phyloP scores from a whole-genome alignment of 2,797 vertebrate genomes.

The Parotocinclus haroldoi region DNA sequence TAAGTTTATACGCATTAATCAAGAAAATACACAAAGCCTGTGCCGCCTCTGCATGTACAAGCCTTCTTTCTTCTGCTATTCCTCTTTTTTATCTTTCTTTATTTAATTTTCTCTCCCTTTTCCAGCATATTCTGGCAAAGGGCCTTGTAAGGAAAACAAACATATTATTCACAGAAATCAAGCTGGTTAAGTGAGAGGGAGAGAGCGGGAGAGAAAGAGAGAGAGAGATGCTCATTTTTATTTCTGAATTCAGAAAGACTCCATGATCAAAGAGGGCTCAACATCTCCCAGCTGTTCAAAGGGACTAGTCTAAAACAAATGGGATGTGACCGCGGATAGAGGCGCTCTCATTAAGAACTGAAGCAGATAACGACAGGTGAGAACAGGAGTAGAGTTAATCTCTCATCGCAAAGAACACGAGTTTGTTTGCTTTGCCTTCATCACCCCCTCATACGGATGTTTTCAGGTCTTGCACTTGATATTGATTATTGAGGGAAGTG shows the following conservation, averaged over 20 bases:
- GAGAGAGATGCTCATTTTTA: conserved; percentile 62
- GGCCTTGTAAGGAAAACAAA: conserved; percentile 68
- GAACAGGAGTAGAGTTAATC: conserved; percentile 69
- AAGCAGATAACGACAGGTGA: conserved; percentile 89
- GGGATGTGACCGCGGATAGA: conserved; percentile 94
- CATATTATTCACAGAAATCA: conserved; percentile 34
- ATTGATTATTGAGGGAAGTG: conserved; percentile 75
- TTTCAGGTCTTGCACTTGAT: conserved; percentile 69
- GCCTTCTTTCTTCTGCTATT: conserved; percentile 45
- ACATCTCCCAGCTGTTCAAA: conserved; percentile 96
- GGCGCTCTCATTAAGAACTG: conserved; percentile 92
- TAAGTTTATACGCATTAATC: conserved; percentile 94
- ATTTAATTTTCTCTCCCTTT: conserved; percentile 52
- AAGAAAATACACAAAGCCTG: conserved; percentile 78
- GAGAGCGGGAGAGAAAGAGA: conserved; percentile 43
- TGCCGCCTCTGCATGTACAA: conserved; percentile 41
- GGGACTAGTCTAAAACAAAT: conserved; percentile 88
- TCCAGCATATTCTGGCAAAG: conserved; percentile 45
- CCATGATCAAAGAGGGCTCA: conserved; percentile 90
- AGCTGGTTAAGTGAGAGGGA: conserved; percentile 36
- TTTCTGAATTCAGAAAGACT: conserved; percentile 91
- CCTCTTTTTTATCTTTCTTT: conserved; percentile 44
- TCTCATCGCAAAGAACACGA: conserved; percentile 67
- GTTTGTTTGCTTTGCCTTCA: conserved; percentile 67
- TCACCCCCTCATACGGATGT: conserved; percentile 20